Evolutionary conservation across 1,140 invertebrate species (phyloP).

Genomic region (Bombyx mori): ASM3026992v2 NC_085128.1:7148001-7148500

Average conservation of each 20-base stretch:
- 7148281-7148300: constrained; percentile 54
- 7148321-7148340: constrained; percentile 51
- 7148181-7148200: constrained; percentile 1
- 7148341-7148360: constrained; percentile 26
- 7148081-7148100: no score
- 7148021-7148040: no score
- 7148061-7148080: no score
- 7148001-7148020: no score
- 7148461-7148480: constrained; percentile 1
- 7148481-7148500: constrained; percentile 1
- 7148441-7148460: not conserved
- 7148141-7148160: no score
- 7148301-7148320: constrained; percentile 61
- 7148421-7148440: constrained; percentile 14
- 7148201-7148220: constrained; percentile 13
- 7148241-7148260: constrained; percentile 39
- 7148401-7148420: constrained; percentile 15
- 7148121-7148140: no score
- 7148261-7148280: constrained; percentile 19
- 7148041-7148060: no score
- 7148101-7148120: no score
- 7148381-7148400: constrained; percentile 28
- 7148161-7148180: no score
- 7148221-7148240: constrained; percentile 26
- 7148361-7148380: constrained; percentile 20